Conservation (phyloP, 2,113 vertebrate species). For the Mobula birostris region DNA sequence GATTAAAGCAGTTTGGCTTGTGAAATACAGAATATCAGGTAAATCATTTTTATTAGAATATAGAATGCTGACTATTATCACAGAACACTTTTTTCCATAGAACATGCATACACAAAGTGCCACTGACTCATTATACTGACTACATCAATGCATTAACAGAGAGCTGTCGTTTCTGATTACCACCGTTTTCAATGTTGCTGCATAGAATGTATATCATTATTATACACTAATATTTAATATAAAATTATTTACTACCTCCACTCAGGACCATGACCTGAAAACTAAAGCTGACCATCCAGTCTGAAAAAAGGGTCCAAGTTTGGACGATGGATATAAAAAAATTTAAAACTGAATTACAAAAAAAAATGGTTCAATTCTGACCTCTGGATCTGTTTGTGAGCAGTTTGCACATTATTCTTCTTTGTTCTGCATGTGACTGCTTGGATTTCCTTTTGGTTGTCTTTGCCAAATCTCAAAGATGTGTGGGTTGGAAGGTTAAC, state of each 20-base stretch:
- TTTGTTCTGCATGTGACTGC: too few relatives aligned
- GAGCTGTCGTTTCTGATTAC: background rate
- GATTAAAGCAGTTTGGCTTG: background rate
- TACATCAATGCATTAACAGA: background rate
- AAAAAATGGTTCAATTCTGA: too few relatives aligned
- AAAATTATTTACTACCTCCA: background rate
- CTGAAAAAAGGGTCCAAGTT: background rate
- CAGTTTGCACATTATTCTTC: too few relatives aligned
- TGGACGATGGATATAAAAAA: background rate
- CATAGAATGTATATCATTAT: background rate
- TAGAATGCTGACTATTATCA: too few relatives aligned
- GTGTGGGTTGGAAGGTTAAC: too few relatives aligned
- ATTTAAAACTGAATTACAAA: too few relatives aligned
- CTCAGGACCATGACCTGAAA: background rate
- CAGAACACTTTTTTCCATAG: background rate
- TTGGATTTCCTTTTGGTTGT: too few relatives aligned
- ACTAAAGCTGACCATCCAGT: background rate
- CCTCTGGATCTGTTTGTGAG: too few relatives aligned
- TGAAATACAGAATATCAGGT: background rate
- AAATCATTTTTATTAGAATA: too few relatives aligned
- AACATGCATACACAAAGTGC: too few relatives aligned
- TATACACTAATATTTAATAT: background rate
- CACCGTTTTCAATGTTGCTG: background rate
- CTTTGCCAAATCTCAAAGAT: too few relatives aligned
- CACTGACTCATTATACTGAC: background rate